These are phyloP conservation scores for Oxyura jamaicensis DNA, from an alignment of 2,113 vertebrate species.

Conservation along the genomic window DNA sequence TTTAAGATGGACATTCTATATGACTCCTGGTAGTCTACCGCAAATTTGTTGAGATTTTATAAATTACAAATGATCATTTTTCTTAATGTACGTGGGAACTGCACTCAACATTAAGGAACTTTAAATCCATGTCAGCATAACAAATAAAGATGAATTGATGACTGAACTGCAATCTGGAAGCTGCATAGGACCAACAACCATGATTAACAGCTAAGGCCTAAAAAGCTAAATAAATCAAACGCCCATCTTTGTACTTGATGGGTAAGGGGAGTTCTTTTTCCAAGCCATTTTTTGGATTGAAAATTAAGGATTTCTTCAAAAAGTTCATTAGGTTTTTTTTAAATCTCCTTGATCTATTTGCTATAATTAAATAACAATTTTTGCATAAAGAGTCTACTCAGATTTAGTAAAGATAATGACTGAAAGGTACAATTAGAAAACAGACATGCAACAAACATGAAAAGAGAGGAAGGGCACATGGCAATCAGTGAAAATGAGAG, in stretches of 20 bases:
- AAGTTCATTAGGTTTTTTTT: neutral
- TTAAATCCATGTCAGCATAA: neutral
- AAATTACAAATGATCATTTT: neutral
- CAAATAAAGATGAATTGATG: neutral
- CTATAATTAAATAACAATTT: neutral
- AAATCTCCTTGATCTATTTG: neutral
- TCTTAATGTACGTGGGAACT: neutral
- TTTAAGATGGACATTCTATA: neutral
- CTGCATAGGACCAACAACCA: neutral
- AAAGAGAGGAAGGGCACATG: rapidly evolving
- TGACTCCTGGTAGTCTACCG: neutral
- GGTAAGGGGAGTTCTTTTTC: no score
- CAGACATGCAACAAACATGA: neutral
- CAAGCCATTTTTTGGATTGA: neutral
- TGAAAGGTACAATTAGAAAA: neutral
- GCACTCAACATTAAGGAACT: neutral
- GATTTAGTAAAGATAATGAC: neutral
- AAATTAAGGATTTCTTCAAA: neutral
- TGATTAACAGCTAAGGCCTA: neutral
- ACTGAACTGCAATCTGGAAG: rapidly evolving
- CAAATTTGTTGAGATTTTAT: neutral
- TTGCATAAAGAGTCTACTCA: neutral
- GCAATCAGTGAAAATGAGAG: neutral
- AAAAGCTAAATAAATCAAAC: neutral
- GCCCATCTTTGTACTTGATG: neutral